Percentiles rank a stretch among this genome's conserved stretches.
Conservation (phyloP, 2,888 invertebrate species). For the Thelaira solivaga region DNA sequence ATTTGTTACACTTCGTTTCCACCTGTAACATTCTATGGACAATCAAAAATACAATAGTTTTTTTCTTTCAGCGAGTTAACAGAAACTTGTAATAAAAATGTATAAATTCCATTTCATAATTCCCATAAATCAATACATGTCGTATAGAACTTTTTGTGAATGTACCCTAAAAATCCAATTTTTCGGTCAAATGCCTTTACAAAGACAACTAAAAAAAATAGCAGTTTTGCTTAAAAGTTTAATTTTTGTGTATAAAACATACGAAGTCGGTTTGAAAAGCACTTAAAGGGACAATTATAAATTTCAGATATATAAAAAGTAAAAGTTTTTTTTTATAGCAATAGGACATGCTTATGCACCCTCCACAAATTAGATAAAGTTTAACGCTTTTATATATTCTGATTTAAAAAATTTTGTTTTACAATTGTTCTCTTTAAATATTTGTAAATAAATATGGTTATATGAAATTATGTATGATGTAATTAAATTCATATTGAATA, state of each 20-base stretch:
- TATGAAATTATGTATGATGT: too few species aligned
- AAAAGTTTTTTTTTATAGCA: too few species aligned
- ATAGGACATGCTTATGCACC: too few species aligned
- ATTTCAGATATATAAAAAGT: too few species aligned
- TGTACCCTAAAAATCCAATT: conserved; percentile 52
- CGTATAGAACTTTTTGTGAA: conserved; percentile 31
- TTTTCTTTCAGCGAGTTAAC: neutral
- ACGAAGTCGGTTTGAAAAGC: neutral
- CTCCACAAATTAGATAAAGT: too few species aligned
- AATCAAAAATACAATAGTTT: too few species aligned
- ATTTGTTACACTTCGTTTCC: too few species aligned
- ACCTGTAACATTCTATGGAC: too few species aligned
- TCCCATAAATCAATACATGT: conserved; percentile 58
- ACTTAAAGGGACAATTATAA: neutral
- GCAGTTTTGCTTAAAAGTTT: neutral
- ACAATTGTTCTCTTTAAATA: too few species aligned
- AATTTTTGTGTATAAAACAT: neutral
- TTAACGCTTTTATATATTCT: too few species aligned
- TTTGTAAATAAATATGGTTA: too few species aligned
- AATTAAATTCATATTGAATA: neutral
- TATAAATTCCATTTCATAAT: conserved; percentile 27
- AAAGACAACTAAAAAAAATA: neutral
- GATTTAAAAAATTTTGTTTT: too few species aligned
- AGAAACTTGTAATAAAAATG: neutral
- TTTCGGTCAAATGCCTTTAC: conserved; percentile 60